A percentile compares a stretch with the other conserved stretches of the same genome.
Evolutionary conservation across 2,113 vertebrate species (phyloP).

Genomic region (Ctenodactylus gundi): DNA sequence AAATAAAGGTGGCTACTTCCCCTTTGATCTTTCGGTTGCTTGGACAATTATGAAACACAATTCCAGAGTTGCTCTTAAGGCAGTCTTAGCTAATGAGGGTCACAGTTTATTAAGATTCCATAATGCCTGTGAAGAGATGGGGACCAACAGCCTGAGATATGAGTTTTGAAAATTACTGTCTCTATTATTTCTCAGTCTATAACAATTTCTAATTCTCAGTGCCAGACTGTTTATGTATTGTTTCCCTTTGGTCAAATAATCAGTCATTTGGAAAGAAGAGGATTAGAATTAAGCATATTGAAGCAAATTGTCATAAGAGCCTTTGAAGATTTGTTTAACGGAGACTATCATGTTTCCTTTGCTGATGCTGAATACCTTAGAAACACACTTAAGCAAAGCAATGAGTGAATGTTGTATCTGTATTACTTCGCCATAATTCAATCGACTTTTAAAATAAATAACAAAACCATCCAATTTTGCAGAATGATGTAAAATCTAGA

Average conservation of each 20-base stretch:
- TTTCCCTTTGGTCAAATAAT: constrained; percentile 50
- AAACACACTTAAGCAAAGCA: neutral
- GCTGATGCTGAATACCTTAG: constrained; percentile 2
- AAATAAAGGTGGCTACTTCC: constrained; percentile 48
- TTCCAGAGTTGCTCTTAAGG: constrained; percentile 54
- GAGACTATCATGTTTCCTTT: neutral
- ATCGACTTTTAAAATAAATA: constrained; percentile 49
- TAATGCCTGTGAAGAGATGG: constrained; percentile 54
- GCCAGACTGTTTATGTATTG: constrained; percentile 24
- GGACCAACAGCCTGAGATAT: constrained; percentile 20
- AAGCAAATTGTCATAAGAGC: constrained; percentile 1
- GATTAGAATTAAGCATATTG: constrained; percentile 33
- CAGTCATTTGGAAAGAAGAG: constrained; percentile 40
- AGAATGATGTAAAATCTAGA: constrained; percentile 39
- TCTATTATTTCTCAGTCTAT: constrained; percentile 54
- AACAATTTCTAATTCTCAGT: constrained; percentile 45
- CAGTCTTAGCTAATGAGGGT: constrained; percentile 47
- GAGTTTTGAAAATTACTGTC: constrained; percentile 58
- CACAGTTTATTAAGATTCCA: constrained; percentile 35
- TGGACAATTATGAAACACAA: constrained; percentile 33
- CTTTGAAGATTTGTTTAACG: constrained; percentile 44
- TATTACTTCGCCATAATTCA: constrained; percentile 25
- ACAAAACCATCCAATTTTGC: neutral
- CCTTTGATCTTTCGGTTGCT: constrained; percentile 35
- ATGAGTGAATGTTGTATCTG: neutral